Base-by-base conservation (phyloP, 2,888 invertebrate genomes). In the Harpalus rubripes region DNA sequence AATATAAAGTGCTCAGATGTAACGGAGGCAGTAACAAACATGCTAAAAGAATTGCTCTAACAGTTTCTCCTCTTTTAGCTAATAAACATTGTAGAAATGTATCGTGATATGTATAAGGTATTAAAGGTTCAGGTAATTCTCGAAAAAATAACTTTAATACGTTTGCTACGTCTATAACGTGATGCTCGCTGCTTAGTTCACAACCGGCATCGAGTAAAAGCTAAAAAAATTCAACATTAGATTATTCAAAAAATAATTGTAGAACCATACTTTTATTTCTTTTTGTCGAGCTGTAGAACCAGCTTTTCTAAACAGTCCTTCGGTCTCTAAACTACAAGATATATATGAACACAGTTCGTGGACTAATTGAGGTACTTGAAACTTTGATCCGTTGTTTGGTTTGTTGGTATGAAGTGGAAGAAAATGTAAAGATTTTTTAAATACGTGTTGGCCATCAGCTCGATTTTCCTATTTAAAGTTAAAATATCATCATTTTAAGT, bases 241-340 rank as follows among this genome's bases (percentile, higher is more conserved):
- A 85, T 26, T 80, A 85, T 86, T 90, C 88, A 81, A 59, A 52
- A 63, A 82, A 76, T 26, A 18, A 58, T 78, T 32, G 6, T 15
- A 7, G 7, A 7, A 56, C n/a, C 4, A 91, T 90, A 96, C 95
- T 92, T 95, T 95, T 22, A 98, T 94, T 90, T 97, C 96, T 89
- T 95, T 95, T 90, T 97, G 97, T 86, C 97, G 93, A 56, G 94
- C 93, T 88, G 96, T 94, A 0, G 97, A 96, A 12, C 98, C 98
- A 74, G 97, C 96, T 92, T 97, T 98, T 7, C 98, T 93, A 90
- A 98, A 98, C 74, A 98, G 91, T 0, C 98, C 98, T 90, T 98
- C 98, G 18, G 95, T 94, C 83, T 94, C 93, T 39, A 95, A 93
- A 90, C 95, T 94, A 65, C 94, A 92, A 86, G 95, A 92, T 79